phyloP scores from a whole-genome alignment of 2,113 vertebrate genomes.

The Collichthys lucidus region DNA sequence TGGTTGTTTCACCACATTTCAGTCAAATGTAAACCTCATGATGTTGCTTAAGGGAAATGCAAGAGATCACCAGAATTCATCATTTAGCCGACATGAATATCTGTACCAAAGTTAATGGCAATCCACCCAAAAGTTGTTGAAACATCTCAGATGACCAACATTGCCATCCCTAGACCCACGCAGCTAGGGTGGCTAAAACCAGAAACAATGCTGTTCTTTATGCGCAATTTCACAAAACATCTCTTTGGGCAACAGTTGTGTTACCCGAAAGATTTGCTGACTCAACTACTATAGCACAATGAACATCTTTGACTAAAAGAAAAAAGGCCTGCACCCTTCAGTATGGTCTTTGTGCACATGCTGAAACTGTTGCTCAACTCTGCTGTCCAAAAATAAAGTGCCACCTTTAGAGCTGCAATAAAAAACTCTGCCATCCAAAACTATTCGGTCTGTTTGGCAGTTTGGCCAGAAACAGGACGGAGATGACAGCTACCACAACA shows the following conservation, averaged over 20 bases:
- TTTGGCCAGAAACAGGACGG: constrained; percentile 18
- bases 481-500: constrained; percentile 39
- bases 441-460: constrained; percentile 25
- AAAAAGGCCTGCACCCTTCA: constrained; percentile 29
- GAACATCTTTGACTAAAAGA: constrained; percentile 38
- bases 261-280: constrained; percentile 29
- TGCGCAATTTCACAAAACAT: constrained; percentile 42
- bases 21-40: background rate
- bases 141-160: background rate
- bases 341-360: constrained; percentile 1
- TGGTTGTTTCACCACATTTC: too few relatives aligned
- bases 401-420: constrained; percentile 26
- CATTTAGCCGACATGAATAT: background rate
- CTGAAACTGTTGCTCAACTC: constrained; percentile 28
- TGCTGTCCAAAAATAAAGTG: constrained; percentile 20
- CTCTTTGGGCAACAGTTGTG: constrained; percentile 23
- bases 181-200: constrained; percentile 7
- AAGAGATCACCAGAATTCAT: background rate
- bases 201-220: constrained; percentile 29
- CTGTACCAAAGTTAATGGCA: background rate
- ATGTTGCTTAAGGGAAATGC: background rate
- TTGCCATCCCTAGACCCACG: background rate
- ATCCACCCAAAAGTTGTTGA: background rate
- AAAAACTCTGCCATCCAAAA: constrained; percentile 32
- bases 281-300: constrained; percentile 41